Percentiles rank a stretch among this genome's conserved stretches.
These are phyloP conservation scores for Allolobophora icterica DNA, from an alignment of 2,888 invertebrate genomes.

Conservation along the genomic window DNA sequence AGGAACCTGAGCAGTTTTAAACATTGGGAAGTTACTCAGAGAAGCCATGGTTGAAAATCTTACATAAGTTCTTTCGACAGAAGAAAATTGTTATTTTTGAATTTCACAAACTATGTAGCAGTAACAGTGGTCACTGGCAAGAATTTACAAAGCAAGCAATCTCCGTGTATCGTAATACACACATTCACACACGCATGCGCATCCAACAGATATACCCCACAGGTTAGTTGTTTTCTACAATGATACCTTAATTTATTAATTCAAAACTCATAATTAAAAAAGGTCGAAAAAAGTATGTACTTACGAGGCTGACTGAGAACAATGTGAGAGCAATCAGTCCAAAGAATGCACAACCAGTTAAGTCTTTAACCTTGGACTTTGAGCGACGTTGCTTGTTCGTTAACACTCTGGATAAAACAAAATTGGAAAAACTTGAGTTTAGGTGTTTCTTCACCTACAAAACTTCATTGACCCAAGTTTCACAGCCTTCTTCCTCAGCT, in stretches of 20 bases:
- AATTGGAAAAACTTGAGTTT: neutral
- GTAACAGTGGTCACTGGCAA: neutral
- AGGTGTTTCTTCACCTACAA: neutral
- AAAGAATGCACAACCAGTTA: constrained; percentile 40
- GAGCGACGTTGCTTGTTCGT: neutral
- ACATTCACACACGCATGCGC: neutral
- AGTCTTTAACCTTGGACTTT: neutral
- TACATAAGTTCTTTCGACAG: neutral
- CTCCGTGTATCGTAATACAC: neutral
- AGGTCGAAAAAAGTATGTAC: constrained; percentile 55
- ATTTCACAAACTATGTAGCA: neutral
- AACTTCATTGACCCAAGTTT: neutral
- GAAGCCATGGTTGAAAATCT: neutral
- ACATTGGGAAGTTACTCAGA: neutral
- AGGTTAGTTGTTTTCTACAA: no score
- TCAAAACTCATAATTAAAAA: neutral
- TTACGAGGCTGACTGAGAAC: constrained; percentile 73
- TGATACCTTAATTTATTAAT: neutral
- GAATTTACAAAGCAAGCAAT: neutral
- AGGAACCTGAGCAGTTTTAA: neutral
- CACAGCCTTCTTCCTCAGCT: neutral
- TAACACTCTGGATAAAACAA: constrained; percentile 12
- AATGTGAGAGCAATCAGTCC: constrained; percentile 68
- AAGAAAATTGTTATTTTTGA: neutral
- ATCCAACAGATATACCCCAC: no score